phyloP scores from a whole-genome alignment of 2,888 invertebrate genomes.

The Anarsia innoxiella region DNA sequence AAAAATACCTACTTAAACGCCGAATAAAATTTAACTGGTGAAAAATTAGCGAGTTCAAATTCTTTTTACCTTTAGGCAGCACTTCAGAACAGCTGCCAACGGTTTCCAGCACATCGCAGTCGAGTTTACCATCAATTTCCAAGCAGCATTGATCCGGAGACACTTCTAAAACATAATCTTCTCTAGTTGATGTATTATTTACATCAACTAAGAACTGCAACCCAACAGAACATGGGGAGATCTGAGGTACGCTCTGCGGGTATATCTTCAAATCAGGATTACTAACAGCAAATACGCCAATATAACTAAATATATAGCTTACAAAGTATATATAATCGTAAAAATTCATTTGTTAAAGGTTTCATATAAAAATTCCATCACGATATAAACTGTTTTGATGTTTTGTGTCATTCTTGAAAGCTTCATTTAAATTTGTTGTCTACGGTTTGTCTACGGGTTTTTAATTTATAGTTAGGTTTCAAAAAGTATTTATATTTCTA shows the following conservation, averaged over 20 bases:
- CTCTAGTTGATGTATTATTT: constrained; percentile 40
- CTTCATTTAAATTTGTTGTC: too few relatives aligned
- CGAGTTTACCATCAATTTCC: constrained; percentile 22
- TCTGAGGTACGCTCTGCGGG: constrained; percentile 28
- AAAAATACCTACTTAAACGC: too few relatives aligned
- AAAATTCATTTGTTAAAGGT: constrained; percentile 46
- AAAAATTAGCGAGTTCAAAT: too few relatives aligned
- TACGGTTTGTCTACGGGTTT: too few relatives aligned
- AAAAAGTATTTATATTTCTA: too few relatives aligned
- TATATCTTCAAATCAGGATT: constrained; percentile 28
- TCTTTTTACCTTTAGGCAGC: constrained; percentile 40
- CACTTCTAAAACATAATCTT: constrained; percentile 38
- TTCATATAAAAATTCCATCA: too few relatives aligned
- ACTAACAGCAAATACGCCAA: constrained; percentile 20
- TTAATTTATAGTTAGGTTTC: too few relatives aligned
- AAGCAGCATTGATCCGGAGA: constrained; percentile 50
- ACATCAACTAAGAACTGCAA: constrained; percentile 37
- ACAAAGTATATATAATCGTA: constrained; percentile 42
- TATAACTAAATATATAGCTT: constrained; percentile 29
- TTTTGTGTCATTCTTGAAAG: too few relatives aligned
- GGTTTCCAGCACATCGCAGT: constrained; percentile 42
- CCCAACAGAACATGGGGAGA: constrained; percentile 32
- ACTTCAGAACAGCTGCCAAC: constrained; percentile 34
- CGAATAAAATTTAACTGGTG: too few relatives aligned
- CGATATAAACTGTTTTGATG: too few relatives aligned